Conservation (phyloP, 1,140 invertebrate genomes). For the Brachionus sp. region DNA sequence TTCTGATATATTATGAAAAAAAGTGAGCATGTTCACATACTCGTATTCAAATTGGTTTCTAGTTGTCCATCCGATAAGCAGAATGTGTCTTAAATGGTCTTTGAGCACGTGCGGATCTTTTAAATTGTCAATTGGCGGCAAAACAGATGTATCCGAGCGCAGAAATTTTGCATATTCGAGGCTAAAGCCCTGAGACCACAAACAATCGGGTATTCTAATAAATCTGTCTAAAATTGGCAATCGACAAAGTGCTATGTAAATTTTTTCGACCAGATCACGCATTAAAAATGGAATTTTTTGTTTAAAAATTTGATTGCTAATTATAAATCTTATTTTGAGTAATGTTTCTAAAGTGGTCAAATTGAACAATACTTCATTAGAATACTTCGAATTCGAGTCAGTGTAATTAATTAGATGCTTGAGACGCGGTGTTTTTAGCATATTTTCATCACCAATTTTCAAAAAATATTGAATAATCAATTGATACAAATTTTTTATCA, state of each 20-base stretch:
- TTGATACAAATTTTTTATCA: slow-evolving; percentile 35
- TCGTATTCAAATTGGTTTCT: slow-evolving; percentile 36
- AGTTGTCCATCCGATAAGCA: slow-evolving; percentile 16
- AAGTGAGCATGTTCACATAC: slow-evolving; percentile 38
- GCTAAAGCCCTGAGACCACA: slow-evolving; percentile 14
- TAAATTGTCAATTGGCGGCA: slow-evolving; percentile 64
- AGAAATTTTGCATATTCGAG: slow-evolving; percentile 19
- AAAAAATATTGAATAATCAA: slow-evolving; percentile 30
- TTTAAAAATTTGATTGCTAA: slow-evolving; percentile 59
- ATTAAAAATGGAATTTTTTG: slow-evolving; percentile 61
- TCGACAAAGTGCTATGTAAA: slow-evolving; percentile 24
- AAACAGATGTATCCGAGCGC: not conserved
- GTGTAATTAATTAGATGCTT: not conserved
- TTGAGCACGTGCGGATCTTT: slow-evolving; percentile 73
- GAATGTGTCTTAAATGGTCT: slow-evolving; percentile 50
- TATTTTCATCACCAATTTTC: slow-evolving; percentile 3
- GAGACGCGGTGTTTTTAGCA: not conserved
- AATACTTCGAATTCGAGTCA: not conserved
- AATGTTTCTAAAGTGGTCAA: slow-evolving; percentile 4
- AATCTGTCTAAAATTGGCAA: slow-evolving; percentile 29
- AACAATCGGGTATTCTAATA: slow-evolving; percentile 18
- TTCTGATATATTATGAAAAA: slow-evolving; percentile 37
- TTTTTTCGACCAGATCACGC: slow-evolving; percentile 24
- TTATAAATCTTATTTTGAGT: slow-evolving; percentile 5
- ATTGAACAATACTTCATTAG: slow-evolving; percentile 13